Conservation (phyloP, 2,113 vertebrate genomes). For the Polypterus senegalus region DNA sequence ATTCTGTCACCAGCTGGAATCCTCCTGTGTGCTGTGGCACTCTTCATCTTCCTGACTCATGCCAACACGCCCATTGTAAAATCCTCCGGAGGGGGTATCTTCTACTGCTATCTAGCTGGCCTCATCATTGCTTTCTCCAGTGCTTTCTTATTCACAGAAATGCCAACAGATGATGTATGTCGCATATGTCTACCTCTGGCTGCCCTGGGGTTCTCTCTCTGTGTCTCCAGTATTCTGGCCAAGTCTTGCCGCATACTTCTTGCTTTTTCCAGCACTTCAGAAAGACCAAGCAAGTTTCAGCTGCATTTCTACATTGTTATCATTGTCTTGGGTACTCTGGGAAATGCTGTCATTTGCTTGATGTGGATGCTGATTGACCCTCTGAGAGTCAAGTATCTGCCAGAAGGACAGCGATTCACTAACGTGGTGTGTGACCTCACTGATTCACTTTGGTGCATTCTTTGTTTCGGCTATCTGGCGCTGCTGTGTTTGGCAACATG, state of each 20-base stretch:
- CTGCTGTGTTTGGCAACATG: background rate
- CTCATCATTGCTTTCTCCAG: slow-evolving; percentile 4
- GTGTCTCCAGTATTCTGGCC: slow-evolving; percentile 7
- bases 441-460: background rate
- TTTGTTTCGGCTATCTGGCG: background rate
- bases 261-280: background rate
- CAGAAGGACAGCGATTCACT: background rate
- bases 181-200: background rate
- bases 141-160: slow-evolving; percentile 1
- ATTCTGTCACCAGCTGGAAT: too few relatives aligned
- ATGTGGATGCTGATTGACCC: slow-evolving; percentile 1
- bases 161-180: background rate
- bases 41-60: background rate
- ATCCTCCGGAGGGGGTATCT: background rate
- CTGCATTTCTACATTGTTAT: slow-evolving; percentile 1
- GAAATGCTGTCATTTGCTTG: background rate
- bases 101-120: background rate
- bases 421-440: background rate
- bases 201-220: slow-evolving; percentile 7
- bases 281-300: slow-evolving; percentile 1
- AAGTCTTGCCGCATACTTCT: slow-evolving; percentile 1
- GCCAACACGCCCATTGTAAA: slow-evolving; percentile 7
- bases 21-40: too few relatives aligned
- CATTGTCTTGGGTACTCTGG: background rate
- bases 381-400: background rate